These are phyloP conservation scores for Malurus elegans DNA, from an alignment of 2,113 vertebrate species.

Conservation along the genomic window DNA sequence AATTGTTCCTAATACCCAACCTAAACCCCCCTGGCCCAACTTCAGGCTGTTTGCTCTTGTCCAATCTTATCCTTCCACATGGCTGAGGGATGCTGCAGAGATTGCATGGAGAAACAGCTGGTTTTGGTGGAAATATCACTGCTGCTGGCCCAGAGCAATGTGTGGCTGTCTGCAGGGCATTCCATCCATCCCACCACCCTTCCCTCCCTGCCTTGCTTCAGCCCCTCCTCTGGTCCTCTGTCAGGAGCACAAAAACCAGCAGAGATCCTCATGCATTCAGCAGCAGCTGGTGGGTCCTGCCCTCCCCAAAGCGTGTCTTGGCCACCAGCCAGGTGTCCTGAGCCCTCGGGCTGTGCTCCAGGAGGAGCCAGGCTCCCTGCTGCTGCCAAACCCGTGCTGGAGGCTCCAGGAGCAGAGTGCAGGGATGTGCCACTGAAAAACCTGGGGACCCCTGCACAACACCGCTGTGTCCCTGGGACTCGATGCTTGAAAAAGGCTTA, in stretches of 20 bases:
- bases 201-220: neutral
- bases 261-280: neutral
- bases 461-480: neutral
- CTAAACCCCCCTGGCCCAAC: neutral
- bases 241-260: neutral
- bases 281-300: neutral
- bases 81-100: neutral
- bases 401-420: neutral
- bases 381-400: neutral
- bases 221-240: neutral
- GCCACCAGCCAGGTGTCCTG: neutral
- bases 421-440: neutral
- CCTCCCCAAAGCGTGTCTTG: neutral
- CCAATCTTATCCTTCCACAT: accelerated
- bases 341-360: neutral
- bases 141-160: neutral
- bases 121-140: neutral
- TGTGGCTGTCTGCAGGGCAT: neutral
- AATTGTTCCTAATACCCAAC: neutral
- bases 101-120: neutral
- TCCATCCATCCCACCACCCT: neutral
- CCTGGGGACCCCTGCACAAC: neutral
- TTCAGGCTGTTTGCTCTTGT: neutral
- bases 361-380: neutral
- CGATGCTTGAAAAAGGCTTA: too few species aligned